Evolutionary conservation across 2,888 invertebrate species (phyloP), one percentile per base, ranked within the genome.

Genomic region (Eucriotettix oculatus): DNA sequence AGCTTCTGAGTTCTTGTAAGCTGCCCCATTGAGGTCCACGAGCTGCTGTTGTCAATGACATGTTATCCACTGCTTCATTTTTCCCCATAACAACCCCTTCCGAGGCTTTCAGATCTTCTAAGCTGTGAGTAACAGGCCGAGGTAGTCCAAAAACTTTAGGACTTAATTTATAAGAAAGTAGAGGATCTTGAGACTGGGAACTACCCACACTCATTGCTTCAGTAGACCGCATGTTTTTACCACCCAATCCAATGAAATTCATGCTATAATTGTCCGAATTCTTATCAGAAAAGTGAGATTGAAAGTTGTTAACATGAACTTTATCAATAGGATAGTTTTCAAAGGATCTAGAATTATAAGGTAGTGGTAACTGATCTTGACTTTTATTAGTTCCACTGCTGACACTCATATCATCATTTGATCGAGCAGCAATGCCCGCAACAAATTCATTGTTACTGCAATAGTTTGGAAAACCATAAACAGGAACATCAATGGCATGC

Each of bases 121-220:
- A 67, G 62, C 75, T 75, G 63, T 74, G 75, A 10, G 63, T 62
- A 42, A 63, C 59, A 10, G 62, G 71, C 72, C 67, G 69, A 0
- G 79, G 71, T 9, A 76, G 67, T n/a, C 77, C 76, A 68, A 82
- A 84, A 42, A 83, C 83, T 73, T 85, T 85, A 0, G 84, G 83
- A 67, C 84, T 84, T 16, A 84, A 72, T 68, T 83, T 83, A 64
- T 79, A 76, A 57, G 71, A 70, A 52, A 69, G 64, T 40, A 69
- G 63, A 0, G 72, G 71, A 63, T 74, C 71, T 41, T 61, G 63
- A 43, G 63, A 63, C 10, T 62, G 62, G 3, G 54, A 55, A 52
- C 63, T 63, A 48, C 59, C 58, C 5, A 62, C 56, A 54, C 61
- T 62, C 62, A 62, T 62, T 10, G 62, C 62, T 41, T 61, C 62